Conservation (phyloP, 64 coral and sea anemone species). For the Trachythela sp. region DNA sequence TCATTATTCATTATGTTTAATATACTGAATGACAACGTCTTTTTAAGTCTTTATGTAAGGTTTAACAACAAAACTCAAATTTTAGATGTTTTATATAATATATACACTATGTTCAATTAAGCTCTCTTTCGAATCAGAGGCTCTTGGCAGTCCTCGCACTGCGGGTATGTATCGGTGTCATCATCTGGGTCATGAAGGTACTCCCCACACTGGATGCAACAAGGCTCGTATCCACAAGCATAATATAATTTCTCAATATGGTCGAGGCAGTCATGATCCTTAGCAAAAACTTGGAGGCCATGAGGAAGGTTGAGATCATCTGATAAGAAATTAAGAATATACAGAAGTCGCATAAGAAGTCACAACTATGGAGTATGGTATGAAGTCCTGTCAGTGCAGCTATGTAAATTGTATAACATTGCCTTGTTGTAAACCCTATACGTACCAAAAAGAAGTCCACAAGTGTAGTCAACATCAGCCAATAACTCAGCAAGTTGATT, state of each 20-base stretch:
- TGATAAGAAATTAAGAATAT: background rate
- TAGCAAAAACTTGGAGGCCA: background rate
- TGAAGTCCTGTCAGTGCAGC: too few relatives aligned
- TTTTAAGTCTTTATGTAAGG: too few relatives aligned
- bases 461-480: background rate
- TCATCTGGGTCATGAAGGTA: background rate
- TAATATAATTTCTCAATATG: conserved; percentile 3
- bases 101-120: too few relatives aligned
- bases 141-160: background rate
- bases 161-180: background rate
- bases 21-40: too few relatives aligned
- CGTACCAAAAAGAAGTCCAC: background rate
- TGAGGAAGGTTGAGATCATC: background rate
- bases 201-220: background rate
- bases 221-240: background rate
- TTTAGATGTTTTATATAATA: too few relatives aligned
- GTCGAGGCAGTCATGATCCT: conserved; percentile 1
- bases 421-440: too few relatives aligned
- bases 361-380: background rate
- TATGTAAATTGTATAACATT: too few relatives aligned
- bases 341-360: too few relatives aligned
- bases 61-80: too few relatives aligned
- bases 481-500: background rate
- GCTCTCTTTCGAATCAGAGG: background rate
- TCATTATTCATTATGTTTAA: too few relatives aligned